Conservation (phyloP, 2,888 invertebrate species). For the Nemurella pictetii region DNA sequence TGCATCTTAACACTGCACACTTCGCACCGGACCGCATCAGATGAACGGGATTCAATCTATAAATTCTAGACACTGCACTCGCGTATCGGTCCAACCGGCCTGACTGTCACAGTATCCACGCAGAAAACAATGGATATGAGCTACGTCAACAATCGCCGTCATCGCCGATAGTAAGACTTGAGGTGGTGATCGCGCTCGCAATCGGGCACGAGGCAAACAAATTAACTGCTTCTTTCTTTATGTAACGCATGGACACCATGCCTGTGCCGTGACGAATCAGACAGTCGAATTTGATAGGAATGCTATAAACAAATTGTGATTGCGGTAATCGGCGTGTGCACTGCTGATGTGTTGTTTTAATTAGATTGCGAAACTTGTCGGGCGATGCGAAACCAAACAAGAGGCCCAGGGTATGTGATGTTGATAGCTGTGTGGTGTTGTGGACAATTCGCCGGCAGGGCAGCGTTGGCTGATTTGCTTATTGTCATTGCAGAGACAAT, state of each 20-base stretch:
- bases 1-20: neutral
- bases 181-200: neutral
- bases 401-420: too few species aligned
- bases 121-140: neutral
- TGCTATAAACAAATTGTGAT: neutral
- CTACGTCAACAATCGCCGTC: neutral
- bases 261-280: neutral
- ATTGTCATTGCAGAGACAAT: neutral
- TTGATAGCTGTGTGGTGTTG: neutral
- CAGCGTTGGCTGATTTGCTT: neutral
- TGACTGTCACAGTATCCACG: too few species aligned
- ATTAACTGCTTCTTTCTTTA: too few species aligned
- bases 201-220: neutral
- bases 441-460: neutral
- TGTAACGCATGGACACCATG: too few species aligned
- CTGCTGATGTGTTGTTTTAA: neutral
- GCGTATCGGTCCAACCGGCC: too few species aligned
- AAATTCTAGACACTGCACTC: too few species aligned
- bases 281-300: neutral
- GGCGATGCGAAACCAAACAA: neutral
- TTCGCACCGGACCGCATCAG: neutral
- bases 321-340: neutral
- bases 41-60: too few species aligned
- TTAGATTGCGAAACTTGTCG: neutral
- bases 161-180: neutral